These are phyloP conservation scores for Otolemur crassicaudatus DNA, from an alignment of 2,797 vertebrate genomes.

Conservation along the genomic window DNA sequence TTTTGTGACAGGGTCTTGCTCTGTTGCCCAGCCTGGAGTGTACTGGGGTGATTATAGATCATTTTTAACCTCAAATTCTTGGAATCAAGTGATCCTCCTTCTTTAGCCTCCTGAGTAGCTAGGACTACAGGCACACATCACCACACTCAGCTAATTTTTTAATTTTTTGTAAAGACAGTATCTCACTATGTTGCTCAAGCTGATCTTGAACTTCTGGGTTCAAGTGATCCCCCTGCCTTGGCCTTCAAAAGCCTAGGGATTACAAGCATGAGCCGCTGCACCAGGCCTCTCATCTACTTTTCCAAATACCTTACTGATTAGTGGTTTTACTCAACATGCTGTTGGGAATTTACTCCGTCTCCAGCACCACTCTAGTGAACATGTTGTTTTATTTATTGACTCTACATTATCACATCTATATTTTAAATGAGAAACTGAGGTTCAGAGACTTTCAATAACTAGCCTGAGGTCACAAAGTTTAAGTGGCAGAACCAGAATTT, in stretches of 20 bases:
- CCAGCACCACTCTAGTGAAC: background rate
- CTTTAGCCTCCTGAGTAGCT: no score
- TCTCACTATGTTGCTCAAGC: background rate
- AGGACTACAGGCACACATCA: no score
- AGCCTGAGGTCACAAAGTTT: background rate
- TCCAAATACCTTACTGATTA: background rate
- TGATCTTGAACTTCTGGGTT: background rate
- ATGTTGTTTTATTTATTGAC: background rate
- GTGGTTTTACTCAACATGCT: background rate
- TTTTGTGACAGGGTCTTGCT: no score
- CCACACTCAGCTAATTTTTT: no score
- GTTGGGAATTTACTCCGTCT: background rate
- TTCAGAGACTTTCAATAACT: background rate
- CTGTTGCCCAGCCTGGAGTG: no score
- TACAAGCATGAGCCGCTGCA: background rate
- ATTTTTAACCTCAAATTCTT: no score
- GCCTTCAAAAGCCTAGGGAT: background rate
- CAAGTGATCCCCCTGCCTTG: background rate
- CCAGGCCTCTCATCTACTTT: background rate
- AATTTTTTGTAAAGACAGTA: no score
- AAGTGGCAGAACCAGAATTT: background rate
- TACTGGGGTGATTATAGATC: no score
- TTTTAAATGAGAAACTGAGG: background rate
- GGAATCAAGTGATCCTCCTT: no score
- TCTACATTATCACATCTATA: background rate